Conservation (phyloP, 1,140 invertebrate species). For the Drosophila tristis region DNA sequence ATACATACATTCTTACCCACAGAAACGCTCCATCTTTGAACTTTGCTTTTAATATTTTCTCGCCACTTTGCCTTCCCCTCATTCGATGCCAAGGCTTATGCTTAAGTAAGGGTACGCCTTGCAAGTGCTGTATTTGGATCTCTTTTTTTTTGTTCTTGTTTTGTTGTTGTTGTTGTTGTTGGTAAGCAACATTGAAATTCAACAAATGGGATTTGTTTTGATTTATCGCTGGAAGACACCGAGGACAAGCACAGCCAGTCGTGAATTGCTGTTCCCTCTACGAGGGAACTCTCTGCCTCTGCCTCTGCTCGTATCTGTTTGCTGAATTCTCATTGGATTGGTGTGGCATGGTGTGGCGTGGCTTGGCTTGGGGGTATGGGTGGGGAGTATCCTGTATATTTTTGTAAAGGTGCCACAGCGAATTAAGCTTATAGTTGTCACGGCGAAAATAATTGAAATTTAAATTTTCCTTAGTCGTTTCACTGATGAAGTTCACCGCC, state of each 20-base stretch:
- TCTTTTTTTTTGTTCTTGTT: no score
- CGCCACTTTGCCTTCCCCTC: no score
- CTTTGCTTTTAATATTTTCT: no score
- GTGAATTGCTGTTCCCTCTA: no score
- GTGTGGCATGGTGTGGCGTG: not conserved
- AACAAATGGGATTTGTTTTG: conserved; percentile 69
- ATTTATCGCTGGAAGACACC: conserved; percentile 36
- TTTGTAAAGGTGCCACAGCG: conserved; percentile 26
- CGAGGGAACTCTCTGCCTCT: no score
- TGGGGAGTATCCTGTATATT: not conserved
- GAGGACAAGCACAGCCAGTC: conserved; percentile 10
- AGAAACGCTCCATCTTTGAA: not conserved
- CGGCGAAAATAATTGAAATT: conserved; percentile 57
- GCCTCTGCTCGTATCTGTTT: not conserved
- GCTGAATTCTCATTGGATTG: not conserved
- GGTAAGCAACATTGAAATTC: conserved; percentile 48
- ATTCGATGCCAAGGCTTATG: no score
- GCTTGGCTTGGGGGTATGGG: no score
- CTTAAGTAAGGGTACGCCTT: no score
- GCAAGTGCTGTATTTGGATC: no score
- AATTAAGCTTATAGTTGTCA: conserved; percentile 48
- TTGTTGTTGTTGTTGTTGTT: conserved; percentile 29
- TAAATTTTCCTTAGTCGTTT: conserved; percentile 40
- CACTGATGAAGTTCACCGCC: conserved; percentile 23
- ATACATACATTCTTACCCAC: not conserved